phyloP scores from a whole-genome alignment of 2,888 invertebrate genomes.

The Cremastinae sp. region DNA sequence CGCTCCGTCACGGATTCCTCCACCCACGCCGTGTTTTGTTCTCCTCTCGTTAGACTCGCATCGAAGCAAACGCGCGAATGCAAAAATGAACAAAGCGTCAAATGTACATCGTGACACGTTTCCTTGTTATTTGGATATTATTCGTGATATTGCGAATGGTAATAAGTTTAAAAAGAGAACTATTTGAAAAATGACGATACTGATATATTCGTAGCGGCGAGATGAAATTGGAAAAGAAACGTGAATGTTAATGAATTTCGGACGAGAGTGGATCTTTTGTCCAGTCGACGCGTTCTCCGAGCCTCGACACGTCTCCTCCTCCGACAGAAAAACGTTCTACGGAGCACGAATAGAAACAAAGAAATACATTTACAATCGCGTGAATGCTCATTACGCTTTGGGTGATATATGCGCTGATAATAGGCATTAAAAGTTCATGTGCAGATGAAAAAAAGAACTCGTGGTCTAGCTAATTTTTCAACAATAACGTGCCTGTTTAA shows the following conservation, averaged over 20 bases:
- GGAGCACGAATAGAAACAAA: slow-evolving; percentile 9
- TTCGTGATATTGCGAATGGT: slow-evolving; percentile 27
- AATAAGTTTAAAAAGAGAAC: background rate
- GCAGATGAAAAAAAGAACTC: background rate
- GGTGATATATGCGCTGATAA: background rate
- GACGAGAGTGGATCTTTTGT: slow-evolving; percentile 16
- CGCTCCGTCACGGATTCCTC: slow-evolving; percentile 49
- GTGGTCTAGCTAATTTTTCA: background rate
- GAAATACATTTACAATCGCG: slow-evolving; percentile 26
- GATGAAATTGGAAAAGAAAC: slow-evolving; percentile 26
- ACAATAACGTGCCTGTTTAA: slow-evolving; percentile 27
- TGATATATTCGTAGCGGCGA: slow-evolving; percentile 25
- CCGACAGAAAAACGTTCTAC: background rate
- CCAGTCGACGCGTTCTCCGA: slow-evolving; percentile 51
- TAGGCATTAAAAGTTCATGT: background rate
- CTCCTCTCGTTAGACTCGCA: slow-evolving; percentile 70
- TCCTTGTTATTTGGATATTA: slow-evolving; percentile 36
- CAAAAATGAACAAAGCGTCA: slow-evolving; percentile 63
- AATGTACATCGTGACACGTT: slow-evolving; percentile 34
- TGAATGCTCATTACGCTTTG: background rate
- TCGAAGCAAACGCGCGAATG: slow-evolving; percentile 62
- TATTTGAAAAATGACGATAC: slow-evolving; percentile 22
- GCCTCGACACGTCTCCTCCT: slow-evolving; percentile 42
- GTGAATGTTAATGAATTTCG: slow-evolving; percentile 20
- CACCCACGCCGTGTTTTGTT: slow-evolving; percentile 29